Conservation (phyloP, 2,888 invertebrate genomes). For the Octodonta nipae region DNA sequence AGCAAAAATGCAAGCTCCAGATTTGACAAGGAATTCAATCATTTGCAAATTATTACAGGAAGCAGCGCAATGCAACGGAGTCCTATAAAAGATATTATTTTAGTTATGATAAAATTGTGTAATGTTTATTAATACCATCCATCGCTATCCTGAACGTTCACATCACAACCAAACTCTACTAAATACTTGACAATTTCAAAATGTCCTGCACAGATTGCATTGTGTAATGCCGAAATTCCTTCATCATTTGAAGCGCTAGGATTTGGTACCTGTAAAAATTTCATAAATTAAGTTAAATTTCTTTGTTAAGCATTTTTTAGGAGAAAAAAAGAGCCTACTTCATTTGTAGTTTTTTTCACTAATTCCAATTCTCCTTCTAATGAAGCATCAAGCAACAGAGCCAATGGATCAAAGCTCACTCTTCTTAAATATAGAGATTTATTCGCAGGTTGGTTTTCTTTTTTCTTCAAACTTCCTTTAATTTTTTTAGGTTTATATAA, state of each 20-base stretch:
- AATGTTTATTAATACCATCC: too few relatives aligned
- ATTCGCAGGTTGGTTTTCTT: too few relatives aligned
- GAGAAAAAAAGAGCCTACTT: too few relatives aligned
- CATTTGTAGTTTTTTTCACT: slow-evolving; percentile 88
- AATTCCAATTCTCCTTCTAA: slow-evolving; percentile 95
- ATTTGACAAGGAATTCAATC: slow-evolving; percentile 94
- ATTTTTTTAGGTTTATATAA: too few relatives aligned
- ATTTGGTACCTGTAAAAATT: slow-evolving; percentile 85
- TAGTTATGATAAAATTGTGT: too few relatives aligned
- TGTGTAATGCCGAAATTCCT: slow-evolving; percentile 97
- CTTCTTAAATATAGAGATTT: too few relatives aligned
- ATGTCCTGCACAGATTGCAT: slow-evolving; percentile 98
- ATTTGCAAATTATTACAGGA: slow-evolving; percentile 93
- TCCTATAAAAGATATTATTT: too few relatives aligned
- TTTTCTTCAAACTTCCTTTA: too few relatives aligned
- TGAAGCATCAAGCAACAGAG: slow-evolving; percentile 89
- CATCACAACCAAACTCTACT: slow-evolving; percentile 95
- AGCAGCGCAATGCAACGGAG: slow-evolving; percentile 93
- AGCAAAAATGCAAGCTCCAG: slow-evolving; percentile 96
- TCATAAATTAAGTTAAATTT: too few relatives aligned
- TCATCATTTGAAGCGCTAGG: slow-evolving; percentile 97
- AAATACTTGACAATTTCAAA: slow-evolving; percentile 94
- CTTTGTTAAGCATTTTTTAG: too few relatives aligned
- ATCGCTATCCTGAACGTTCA: slow-evolving; percentile 96
- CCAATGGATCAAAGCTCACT: slow-evolving; percentile 95